Evolutionary conservation across 2,797 vertebrate species (phyloP), one percentile per base, ranked within the genome.

Genomic region (Merluccius polli): DNA sequence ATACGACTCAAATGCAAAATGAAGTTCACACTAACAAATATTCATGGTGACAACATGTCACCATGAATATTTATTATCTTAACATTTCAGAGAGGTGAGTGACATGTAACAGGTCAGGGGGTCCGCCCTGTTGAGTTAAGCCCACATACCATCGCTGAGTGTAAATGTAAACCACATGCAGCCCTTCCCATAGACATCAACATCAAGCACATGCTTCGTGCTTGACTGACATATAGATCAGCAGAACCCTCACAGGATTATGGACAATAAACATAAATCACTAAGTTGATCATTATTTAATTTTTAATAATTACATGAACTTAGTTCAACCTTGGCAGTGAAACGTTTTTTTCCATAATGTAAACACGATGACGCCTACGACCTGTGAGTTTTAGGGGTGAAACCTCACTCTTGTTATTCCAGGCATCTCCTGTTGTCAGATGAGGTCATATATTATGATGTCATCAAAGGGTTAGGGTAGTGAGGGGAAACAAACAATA

Each of bases 111-210:
- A n/a, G 52, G 21, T 59, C 52, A n/a, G 52, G n/a, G 18, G 21
- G 48, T 52, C 21, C 52, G 8, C 52, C 7, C 4, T 59, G 52
- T 6, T 24, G 21, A 10, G 4, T 59, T n/a, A 4, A 18, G n/a
- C 52, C 8, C 10, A 24, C 52, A 59, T 59, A 59, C 31, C 35
- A 73, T 24, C 18, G 27, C 27, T 74, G 41, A 63, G 72, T 81
- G 72, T 12, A 75, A 48, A 85, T 78, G 16, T n/a, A 31, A 81
- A 78, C 73, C 74, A 86, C 80, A 81, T 79, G 73, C 27, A 13
- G 63, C 3, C 16, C 69, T 18, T 68, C 21, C 12, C 29, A 69
- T 16, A 7, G 33, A 41, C 13, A 16, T 3, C 32, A 71, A 16
- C 36, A 35, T 24, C 9, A 29, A 65, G 21, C 12, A 69, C 21